Evolutionary conservation across 1,140 invertebrate genomes (phyloP).

Genomic region (Diabrotica undecimpunctata): DNA sequence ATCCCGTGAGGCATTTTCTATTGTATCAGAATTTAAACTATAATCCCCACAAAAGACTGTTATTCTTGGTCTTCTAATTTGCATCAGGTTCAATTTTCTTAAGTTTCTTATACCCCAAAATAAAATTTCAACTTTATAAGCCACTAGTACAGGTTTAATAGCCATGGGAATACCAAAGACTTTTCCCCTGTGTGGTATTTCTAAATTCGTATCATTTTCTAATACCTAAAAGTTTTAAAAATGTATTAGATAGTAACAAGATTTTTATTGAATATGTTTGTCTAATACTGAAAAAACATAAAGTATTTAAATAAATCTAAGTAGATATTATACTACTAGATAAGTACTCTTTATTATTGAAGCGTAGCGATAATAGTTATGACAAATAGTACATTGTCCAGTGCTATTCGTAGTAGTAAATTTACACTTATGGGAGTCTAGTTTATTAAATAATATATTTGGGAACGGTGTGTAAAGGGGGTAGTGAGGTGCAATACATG

Average conservation of each 20-base stretch:
- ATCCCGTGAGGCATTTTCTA: slow-evolving; percentile 50
- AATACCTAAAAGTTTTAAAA: background rate
- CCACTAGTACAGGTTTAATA: slow-evolving; percentile 47
- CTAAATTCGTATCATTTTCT: slow-evolving; percentile 5
- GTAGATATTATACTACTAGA: no score
- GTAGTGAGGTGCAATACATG: no score
- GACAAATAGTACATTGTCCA: no score
- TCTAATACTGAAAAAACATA: no score
- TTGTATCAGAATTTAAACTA: slow-evolving; percentile 53
- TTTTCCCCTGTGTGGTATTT: slow-evolving; percentile 18
- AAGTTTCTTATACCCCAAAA: slow-evolving; percentile 63
- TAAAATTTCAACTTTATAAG: slow-evolving; percentile 54
- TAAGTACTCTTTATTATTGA: no score
- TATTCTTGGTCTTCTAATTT: slow-evolving; percentile 54
- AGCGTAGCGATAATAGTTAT: no score
- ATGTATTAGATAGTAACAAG: background rate
- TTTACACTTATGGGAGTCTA: no score
- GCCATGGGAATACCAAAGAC: slow-evolving; percentile 49
- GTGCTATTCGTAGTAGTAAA: no score
- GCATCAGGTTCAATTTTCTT: slow-evolving; percentile 48
- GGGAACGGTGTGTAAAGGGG: no score
- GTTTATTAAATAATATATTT: no score
- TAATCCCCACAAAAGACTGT: slow-evolving; percentile 54
- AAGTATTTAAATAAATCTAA: no score
- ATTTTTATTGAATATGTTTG: no score